Conservation (phyloP, 2,113 vertebrate genomes). For the Cygnus buccinator region DNA sequence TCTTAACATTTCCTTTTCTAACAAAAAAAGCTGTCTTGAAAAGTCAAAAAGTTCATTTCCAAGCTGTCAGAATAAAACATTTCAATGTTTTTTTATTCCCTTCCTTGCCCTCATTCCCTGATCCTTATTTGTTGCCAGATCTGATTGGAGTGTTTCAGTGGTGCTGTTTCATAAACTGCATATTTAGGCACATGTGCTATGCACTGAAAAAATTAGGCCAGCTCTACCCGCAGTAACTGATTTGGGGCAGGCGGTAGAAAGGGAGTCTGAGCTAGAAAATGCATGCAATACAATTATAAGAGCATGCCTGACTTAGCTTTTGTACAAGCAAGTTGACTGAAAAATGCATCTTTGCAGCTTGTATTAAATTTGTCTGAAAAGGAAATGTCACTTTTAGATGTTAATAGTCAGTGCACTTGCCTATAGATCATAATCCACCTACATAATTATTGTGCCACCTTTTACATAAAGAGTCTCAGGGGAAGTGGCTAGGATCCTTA, state of each 20-base stretch:
- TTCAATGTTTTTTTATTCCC: background rate
- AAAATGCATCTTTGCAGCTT: conserved; percentile 40
- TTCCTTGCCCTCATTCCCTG: background rate
- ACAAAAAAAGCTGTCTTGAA: background rate
- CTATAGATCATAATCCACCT: conserved; percentile 59
- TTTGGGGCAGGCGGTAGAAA: background rate
- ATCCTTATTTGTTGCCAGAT: background rate
- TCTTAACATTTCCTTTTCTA: background rate
- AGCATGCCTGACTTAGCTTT: conserved; percentile 44
- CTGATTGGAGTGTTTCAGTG: background rate
- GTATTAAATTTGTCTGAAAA: conserved; percentile 55
- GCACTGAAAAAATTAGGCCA: conserved; percentile 14
- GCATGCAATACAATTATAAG: background rate
- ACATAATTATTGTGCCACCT: conserved; percentile 54
- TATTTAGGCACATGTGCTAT: conserved; percentile 4
- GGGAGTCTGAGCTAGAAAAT: background rate
- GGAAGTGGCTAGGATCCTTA: conserved; percentile 43
- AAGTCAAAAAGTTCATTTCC: background rate
- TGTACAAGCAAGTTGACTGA: conserved; percentile 4
- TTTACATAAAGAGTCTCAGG: conserved; percentile 25
- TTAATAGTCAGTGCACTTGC: conserved; percentile 42
- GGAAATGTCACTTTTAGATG: conserved; percentile 57
- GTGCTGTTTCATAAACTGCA: background rate
- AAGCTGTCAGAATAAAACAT: background rate
- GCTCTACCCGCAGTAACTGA: background rate